These are phyloP conservation scores for Cliona cf. orientalis DNA, from an alignment of 37 sponge, comb jelly and placozoan species.

Conservation along the genomic window DNA sequence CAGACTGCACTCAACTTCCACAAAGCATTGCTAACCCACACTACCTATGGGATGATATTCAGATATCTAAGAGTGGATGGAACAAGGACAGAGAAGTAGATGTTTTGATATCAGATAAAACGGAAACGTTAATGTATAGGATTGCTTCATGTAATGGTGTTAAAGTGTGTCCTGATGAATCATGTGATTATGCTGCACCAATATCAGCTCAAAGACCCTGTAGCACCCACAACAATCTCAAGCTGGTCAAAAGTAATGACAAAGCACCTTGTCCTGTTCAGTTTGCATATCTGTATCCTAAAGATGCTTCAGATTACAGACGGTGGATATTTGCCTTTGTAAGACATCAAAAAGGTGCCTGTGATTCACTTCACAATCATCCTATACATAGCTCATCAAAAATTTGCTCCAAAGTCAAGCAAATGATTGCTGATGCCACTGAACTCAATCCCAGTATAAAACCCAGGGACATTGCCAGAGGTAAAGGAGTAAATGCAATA, in stretches of 20 bases:
- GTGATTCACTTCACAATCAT: conserved; percentile 9
- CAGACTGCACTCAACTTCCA: not conserved
- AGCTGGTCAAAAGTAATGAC: not conserved
- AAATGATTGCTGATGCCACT: conserved; percentile 5
- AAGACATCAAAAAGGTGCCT: conserved; percentile 4
- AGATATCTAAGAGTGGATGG: not conserved
- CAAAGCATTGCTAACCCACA: not conserved
- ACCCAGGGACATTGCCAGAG: conserved; percentile 31
- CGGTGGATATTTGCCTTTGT: conserved; percentile 27
- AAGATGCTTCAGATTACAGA: not conserved
- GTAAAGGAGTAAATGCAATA: conserved; percentile 18
- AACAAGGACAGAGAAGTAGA: not conserved
- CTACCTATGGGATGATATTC: conserved; percentile 23
- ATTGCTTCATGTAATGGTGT: conserved; percentile 14
- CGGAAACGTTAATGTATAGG: not conserved
- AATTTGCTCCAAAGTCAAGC: conserved; percentile 1
- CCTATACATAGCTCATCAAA: conserved; percentile 17
- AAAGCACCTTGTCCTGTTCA: not conserved
- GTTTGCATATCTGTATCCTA: conserved; percentile 5
- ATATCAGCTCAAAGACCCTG: not conserved
- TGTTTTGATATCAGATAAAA: not conserved
- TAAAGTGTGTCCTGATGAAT: conserved; percentile 1
- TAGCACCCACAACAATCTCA: not conserved
- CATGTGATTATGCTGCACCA: conserved; percentile 13
- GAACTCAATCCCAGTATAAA: conserved; percentile 7